Conservation (phyloP, 2,797 vertebrate species). For the Syngnathus acus region DNA sequence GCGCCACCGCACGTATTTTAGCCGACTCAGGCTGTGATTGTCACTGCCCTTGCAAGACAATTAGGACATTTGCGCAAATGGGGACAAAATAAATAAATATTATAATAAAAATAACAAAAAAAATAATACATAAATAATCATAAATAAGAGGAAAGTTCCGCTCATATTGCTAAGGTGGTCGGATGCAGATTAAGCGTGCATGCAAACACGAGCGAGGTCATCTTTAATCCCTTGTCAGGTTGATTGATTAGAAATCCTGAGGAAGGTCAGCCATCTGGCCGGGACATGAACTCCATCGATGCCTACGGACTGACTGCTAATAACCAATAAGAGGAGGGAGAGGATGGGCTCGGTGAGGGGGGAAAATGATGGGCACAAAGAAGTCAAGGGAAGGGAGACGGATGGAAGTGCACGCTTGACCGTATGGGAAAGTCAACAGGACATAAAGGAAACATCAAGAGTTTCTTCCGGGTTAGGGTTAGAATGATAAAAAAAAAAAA, state of each 20-base stretch:
- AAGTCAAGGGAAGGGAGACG: slow-evolving; percentile 34
- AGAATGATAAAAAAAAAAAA: slow-evolving; percentile 38
- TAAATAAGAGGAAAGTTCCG: slow-evolving; percentile 11
- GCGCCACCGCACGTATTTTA: too few species aligned
- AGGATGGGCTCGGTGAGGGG: slow-evolving; percentile 43
- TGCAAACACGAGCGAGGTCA: slow-evolving; percentile 15
- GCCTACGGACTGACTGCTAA: not conserved
- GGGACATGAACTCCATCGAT: slow-evolving; percentile 9
- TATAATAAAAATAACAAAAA: too few species aligned
- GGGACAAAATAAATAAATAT: slow-evolving; percentile 7
- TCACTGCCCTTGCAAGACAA: not conserved
- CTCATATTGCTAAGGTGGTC: not conserved
- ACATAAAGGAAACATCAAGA: slow-evolving; percentile 36
- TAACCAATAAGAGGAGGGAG: slow-evolving; percentile 46
- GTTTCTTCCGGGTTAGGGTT: slow-evolving; percentile 40
- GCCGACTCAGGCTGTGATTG: too few species aligned
- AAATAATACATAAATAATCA: too few species aligned
- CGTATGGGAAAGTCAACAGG: slow-evolving; percentile 34
- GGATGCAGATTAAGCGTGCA: slow-evolving; percentile 14
- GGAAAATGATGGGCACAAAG: slow-evolving; percentile 53
- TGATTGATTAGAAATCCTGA: slow-evolving; percentile 26
- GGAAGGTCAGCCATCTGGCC: slow-evolving; percentile 8
- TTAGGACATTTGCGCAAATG: slow-evolving; percentile 13
- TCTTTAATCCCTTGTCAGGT: slow-evolving; percentile 20
- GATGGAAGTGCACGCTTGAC: slow-evolving; percentile 48